Percentiles rank a stretch among this genome's conserved stretches.
Evolutionary conservation across 2,888 invertebrate genomes (phyloP).

Genomic region (Nomada hirtipes): DNA sequence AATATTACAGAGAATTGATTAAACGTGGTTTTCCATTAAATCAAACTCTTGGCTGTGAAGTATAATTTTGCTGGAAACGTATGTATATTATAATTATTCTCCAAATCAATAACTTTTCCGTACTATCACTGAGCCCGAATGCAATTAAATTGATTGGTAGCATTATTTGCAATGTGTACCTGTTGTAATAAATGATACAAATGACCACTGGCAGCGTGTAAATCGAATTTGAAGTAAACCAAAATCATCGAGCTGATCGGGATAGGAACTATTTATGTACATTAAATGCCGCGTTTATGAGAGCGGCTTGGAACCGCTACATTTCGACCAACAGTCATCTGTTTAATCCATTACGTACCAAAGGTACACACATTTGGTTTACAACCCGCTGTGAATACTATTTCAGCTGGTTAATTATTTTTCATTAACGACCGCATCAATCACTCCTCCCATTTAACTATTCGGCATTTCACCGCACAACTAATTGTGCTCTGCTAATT

Average conservation of each 20-base stretch:
- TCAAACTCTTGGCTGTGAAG: too few species aligned
- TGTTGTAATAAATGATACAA: background rate
- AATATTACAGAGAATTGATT: too few species aligned
- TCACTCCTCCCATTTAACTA: conserved; percentile 13
- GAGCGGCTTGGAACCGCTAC: conserved; percentile 38
- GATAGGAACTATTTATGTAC: conserved; percentile 16
- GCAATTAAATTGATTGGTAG: background rate
- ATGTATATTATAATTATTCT: background rate
- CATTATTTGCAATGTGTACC: too few species aligned
- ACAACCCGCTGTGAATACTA: conserved; percentile 27
- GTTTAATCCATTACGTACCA: conserved; percentile 49
- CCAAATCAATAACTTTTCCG: background rate
- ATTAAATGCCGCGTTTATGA: conserved; percentile 36
- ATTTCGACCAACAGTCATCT: conserved; percentile 24
- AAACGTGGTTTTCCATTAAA: too few species aligned
- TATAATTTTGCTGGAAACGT: background rate
- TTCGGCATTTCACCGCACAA: background rate
- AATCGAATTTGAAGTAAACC: conserved; percentile 29
- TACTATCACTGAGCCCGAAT: background rate
- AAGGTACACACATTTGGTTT: conserved; percentile 19
- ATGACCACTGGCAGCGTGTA: background rate
- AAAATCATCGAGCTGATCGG: conserved; percentile 15
- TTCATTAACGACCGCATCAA: conserved; percentile 27
- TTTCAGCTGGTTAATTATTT: conserved; percentile 39
- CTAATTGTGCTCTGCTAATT: background rate